phyloP scores from a whole-genome alignment of 1,140 invertebrate genomes.

The Probaryconus sp. region DNA sequence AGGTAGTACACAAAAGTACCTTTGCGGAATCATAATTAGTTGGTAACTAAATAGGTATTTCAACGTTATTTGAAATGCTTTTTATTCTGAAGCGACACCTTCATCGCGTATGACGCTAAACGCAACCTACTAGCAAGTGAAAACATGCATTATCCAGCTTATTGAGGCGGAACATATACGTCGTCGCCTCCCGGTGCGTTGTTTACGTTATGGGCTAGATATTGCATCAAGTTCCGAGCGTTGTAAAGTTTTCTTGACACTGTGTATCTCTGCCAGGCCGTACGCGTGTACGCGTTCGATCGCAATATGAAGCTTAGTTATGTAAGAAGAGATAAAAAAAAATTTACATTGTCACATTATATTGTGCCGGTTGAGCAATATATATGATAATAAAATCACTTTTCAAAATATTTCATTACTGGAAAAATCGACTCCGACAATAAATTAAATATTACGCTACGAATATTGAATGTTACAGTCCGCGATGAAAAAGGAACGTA shows the following conservation, averaged over 20 bases:
- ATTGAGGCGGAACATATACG: conserved; percentile 57
- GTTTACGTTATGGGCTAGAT: conserved; percentile 61
- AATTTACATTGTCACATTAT: conserved; percentile 36
- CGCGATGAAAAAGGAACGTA: no score
- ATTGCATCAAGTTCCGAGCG: conserved; percentile 59
- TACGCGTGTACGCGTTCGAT: conserved; percentile 48
- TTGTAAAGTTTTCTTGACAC: conserved; percentile 61
- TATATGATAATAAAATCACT: conserved; percentile 31
- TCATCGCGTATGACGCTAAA: conserved; percentile 24
- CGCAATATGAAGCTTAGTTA: conserved; percentile 49
- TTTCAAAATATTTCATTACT: neutral
- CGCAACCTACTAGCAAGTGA: conserved; percentile 52
- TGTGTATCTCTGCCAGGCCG: conserved; percentile 36
- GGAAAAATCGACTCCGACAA: no score
- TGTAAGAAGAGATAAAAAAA: conserved; percentile 33
- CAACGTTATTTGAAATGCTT: conserved; percentile 7
- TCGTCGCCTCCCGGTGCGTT: conserved; percentile 53
- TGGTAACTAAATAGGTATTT: conserved; percentile 11
- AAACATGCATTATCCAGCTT: conserved; percentile 62
- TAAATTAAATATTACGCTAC: no score
- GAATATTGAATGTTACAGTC: no score
- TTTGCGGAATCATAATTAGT: conserved; percentile 19
- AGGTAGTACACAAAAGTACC: neutral
- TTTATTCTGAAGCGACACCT: conserved; percentile 22
- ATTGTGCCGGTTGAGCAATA: conserved; percentile 28